Evolutionary conservation across 2,797 vertebrate genomes (phyloP), one percentile per base, ranked within the genome.

Genomic region (Hafferia zeledoni): DNA sequence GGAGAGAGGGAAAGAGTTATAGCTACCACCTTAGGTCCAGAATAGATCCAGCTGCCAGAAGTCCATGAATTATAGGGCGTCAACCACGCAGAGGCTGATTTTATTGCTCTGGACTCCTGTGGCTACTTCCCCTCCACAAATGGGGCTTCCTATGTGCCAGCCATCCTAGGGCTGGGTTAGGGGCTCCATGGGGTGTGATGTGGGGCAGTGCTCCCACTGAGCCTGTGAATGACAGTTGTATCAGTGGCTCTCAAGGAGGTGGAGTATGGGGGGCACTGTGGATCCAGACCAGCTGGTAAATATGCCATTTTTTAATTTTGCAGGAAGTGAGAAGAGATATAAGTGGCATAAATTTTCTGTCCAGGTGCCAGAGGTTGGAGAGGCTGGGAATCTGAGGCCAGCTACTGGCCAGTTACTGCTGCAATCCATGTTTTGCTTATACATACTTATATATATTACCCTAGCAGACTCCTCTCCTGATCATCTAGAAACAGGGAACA

Each of bases 261-360:
- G 37, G 28, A 9, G 13, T 61, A 41, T 41, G 11, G 30, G 7
- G 23, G 10, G 3, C 17, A 33, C 10, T 46, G 27, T 31, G 31
- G 15, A 20, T 28, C 17, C 0, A 0, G 20, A 55, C 3, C 10
- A 53, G 17, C 13, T 65, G 63, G n/a, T 35, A 55, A 16, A 49
- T 35, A 27, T 30, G 27, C 4, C 10, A 27, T 47, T 69, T 49
- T 30, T 23, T 47, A 7, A 11, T 12, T 79, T 31, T 52, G 7
- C 18, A 35, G 33, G 13, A 44, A 67, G 49, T 2, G 1, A 50
- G 27, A 53, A 59, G 8, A 60, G 23, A 11, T 31, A 5, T 5
- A 31, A 47, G 19, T 57, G 31, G 33, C 8, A 8, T 31, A 30
- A 78, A 16, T 19, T 47, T 24, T 8, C 52, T 5, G 6, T 39